These are phyloP conservation scores for Dinocampus coccinellae DNA, from an alignment of 2,888 invertebrate species.

Conservation along the genomic window DNA sequence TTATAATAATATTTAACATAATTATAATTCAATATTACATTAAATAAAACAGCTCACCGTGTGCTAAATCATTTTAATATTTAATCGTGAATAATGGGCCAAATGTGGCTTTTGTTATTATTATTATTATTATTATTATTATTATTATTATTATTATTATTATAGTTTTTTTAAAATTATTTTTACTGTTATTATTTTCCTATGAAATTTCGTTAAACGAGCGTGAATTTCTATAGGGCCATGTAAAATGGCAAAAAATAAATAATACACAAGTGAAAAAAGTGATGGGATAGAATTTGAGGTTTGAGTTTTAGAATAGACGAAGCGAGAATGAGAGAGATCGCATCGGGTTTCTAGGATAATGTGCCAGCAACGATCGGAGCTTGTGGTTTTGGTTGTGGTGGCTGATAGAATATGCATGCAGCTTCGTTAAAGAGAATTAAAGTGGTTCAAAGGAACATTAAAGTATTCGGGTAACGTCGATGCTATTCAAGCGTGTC, in stretches of 20 bases:
- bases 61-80: constrained; percentile 10
- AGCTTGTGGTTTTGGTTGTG: constrained; percentile 57
- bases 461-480: constrained; percentile 46
- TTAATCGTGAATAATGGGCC: constrained; percentile 4
- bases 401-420: constrained; percentile 63
- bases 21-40: background rate
- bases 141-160: too few species aligned
- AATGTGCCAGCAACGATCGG: constrained; percentile 56
- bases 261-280: constrained; percentile 17
- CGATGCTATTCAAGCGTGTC: constrained; percentile 26
- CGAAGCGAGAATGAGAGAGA: constrained; percentile 32
- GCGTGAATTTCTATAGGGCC: background rate
- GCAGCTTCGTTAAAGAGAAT: constrained; percentile 58
- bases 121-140: background rate
- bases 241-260: too few species aligned
- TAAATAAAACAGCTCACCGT: background rate
- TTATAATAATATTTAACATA: background rate
- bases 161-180: too few species aligned
- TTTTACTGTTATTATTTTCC: background rate
- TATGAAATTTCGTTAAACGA: constrained; percentile 9
- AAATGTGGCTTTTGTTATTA: background rate
- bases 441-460: constrained; percentile 58
- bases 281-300: background rate
- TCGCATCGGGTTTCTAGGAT: constrained; percentile 47
- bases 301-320: background rate